Conservation (phyloP, 2,888 invertebrate species). For the Dryomyza anilis region DNA sequence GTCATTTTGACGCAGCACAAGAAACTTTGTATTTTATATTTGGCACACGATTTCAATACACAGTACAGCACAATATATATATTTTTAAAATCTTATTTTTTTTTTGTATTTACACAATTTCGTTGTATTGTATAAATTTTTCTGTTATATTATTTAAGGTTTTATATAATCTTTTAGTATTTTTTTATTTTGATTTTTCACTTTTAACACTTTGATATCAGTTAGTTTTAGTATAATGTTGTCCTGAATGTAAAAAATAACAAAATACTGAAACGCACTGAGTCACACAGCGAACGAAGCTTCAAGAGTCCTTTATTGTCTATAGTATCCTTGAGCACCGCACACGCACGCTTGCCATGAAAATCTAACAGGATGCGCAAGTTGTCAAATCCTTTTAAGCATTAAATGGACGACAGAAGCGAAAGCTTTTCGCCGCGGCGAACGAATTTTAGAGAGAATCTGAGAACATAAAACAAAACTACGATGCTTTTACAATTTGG, state of each 20-base stretch:
- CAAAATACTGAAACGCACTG: no score
- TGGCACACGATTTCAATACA: conserved; percentile 15
- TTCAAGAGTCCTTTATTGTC: no score
- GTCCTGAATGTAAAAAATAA: no score
- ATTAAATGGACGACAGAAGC: background rate
- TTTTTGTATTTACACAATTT: no score
- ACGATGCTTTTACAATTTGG: conserved; percentile 37
- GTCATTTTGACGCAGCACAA: conserved; percentile 13
- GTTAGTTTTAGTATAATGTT: no score
- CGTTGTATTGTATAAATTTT: background rate
- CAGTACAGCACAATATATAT: background rate
- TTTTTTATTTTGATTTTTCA: background rate
- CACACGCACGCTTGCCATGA: conserved; percentile 49
- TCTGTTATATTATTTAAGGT: background rate
- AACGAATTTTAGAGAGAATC: conserved; percentile 39
- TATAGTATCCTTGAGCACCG: conserved; percentile 37
- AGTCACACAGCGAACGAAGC: no score
- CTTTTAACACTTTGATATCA: background rate
- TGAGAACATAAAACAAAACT: no score
- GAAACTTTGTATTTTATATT: background rate
- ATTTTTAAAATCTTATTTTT: no score
- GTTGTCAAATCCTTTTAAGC: conserved; percentile 36
- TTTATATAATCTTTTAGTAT: background rate
- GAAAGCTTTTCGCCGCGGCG: conserved; percentile 27
- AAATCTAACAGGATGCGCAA: conserved; percentile 38